A percentile compares a stretch with the other conserved stretches of the same genome.
These are phyloP conservation scores for Tetramorium parvispinum DNA, from an alignment of 1,140 invertebrate species.

Conservation along the genomic window DNA sequence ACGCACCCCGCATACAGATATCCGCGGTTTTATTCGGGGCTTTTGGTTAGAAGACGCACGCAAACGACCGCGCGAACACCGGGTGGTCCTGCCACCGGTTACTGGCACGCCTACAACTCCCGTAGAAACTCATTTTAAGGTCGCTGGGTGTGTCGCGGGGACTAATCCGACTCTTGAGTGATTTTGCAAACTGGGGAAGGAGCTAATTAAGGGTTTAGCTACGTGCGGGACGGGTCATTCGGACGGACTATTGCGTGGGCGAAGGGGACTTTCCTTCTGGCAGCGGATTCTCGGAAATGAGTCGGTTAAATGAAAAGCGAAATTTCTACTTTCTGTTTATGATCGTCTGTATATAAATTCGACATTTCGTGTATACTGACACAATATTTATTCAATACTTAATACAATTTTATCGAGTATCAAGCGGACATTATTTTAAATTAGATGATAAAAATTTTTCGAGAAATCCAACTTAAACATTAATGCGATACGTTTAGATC, in stretches of 20 bases:
- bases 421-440: not conserved
- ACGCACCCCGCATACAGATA: constrained; percentile 74
- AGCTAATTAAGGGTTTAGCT: constrained; percentile 71
- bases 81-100: constrained; percentile 10
- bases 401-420: not conserved
- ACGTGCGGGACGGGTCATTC: constrained; percentile 21
- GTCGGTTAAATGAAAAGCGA: constrained; percentile 28
- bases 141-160: constrained; percentile 64
- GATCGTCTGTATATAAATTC: not conserved
- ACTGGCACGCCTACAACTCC: constrained; percentile 8
- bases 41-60: constrained; percentile 72
- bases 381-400: not conserved
- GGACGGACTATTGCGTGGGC: constrained; percentile 19
- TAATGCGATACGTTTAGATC: too few species aligned
- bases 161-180: constrained; percentile 73
- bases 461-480: not conserved
- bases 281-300: constrained; percentile 21
- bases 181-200: constrained; percentile 69
- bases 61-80: constrained; percentile 27
- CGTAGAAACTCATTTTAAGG: constrained; percentile 74
- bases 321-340: not conserved
- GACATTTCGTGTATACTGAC: not conserved
- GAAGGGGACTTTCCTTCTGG: not conserved
- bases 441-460: not conserved
- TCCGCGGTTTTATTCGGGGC: constrained; percentile 72